Conservation (phyloP, 2,888 invertebrate genomes). For the Dolomedes plantarius region DNA sequence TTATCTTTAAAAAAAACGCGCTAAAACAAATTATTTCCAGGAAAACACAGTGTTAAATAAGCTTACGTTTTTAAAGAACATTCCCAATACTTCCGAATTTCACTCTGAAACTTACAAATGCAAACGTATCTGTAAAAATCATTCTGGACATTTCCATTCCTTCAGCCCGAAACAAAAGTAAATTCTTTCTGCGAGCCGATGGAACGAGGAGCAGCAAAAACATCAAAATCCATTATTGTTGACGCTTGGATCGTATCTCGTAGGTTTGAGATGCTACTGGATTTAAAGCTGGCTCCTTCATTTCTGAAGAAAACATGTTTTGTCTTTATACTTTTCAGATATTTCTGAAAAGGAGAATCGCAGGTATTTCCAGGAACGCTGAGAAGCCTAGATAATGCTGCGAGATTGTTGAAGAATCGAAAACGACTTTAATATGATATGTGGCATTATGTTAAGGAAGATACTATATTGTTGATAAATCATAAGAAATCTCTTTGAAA, state of each 20-base stretch:
- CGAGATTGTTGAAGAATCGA: too few relatives aligned
- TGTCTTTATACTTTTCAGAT: neutral
- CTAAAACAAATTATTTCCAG: too few relatives aligned
- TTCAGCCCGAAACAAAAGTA: neutral
- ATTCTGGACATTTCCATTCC: conserved; percentile 20
- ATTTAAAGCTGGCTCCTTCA: neutral
- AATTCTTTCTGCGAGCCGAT: neutral
- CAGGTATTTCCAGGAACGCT: too few relatives aligned
- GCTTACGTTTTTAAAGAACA: neutral
- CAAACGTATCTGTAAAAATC: conserved; percentile 1
- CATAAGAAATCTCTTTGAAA: too few relatives aligned
- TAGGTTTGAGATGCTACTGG: neutral
- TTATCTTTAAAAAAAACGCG: too few relatives aligned
- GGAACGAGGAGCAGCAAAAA: neutral
- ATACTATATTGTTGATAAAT: too few relatives aligned
- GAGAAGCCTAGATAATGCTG: too few relatives aligned
- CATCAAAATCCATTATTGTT: conserved; percentile 12
- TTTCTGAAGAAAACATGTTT: neutral
- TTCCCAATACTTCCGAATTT: neutral
- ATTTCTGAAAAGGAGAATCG: neutral
- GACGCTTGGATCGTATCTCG: neutral
- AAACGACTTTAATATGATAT: too few relatives aligned
- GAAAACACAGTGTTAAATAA: too few relatives aligned
- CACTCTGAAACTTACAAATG: neutral
- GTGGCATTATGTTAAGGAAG: too few relatives aligned